Percentiles rank a stretch among this genome's conserved stretches.
phyloP scores from a whole-genome alignment of 2,797 vertebrate genomes.

The Sarcophilus harrisii region DNA sequence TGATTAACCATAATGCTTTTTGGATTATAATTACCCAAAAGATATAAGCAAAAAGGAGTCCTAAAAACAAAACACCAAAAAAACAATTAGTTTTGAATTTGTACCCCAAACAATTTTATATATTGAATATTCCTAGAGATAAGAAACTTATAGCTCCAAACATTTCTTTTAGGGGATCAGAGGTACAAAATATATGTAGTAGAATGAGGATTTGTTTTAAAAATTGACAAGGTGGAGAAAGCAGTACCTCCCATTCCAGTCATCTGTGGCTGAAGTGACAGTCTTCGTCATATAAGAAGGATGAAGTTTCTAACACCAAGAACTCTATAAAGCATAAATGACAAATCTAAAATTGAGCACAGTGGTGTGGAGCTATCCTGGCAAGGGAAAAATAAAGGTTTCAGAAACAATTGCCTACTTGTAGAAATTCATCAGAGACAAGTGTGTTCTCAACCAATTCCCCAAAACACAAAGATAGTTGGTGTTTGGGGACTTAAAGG shows the following conservation, averaged over 20 bases:
- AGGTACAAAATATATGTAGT: background rate
- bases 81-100: slow-evolving; percentile 22
- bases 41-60: background rate
- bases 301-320: background rate
- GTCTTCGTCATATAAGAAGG: background rate
- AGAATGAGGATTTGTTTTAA: slow-evolving; percentile 19
- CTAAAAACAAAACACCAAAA: background rate
- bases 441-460: background rate
- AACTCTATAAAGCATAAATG: background rate
- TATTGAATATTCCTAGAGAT: background rate
- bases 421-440: slow-evolving; percentile 7
- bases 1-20: slow-evolving; percentile 14
- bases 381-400: slow-evolving; percentile 22
- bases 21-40: slow-evolving; percentile 27
- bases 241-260: background rate
- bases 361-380: background rate
- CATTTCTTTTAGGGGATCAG: background rate
- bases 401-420: background rate
- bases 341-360: background rate
- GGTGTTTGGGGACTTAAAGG: background rate
- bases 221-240: slow-evolving; percentile 10
- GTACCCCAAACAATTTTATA: background rate
- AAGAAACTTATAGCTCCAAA: background rate
- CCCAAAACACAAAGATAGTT: slow-evolving; percentile 5
- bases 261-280: background rate